Percentiles rank a stretch among this genome's conserved stretches.
phyloP scores from a whole-genome alignment of 2,888 invertebrate genomes.

The Bimastos eiseni region DNA sequence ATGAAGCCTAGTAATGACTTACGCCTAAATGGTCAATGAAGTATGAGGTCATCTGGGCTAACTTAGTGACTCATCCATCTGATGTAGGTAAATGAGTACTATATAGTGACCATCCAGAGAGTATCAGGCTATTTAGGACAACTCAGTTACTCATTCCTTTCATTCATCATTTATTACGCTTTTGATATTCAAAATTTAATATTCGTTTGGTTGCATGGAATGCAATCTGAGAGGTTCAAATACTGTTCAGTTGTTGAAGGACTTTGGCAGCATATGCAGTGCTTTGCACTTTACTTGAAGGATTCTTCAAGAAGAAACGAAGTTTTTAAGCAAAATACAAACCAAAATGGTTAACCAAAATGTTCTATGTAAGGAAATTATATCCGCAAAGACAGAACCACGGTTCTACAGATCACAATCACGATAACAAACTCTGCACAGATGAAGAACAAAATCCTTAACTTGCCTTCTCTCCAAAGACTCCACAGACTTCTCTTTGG shows the following conservation, averaged over 20 bases:
- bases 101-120: no score
- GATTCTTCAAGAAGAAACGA: background rate
- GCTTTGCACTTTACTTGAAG: background rate
- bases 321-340: background rate
- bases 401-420: background rate
- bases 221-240: background rate
- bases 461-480: conserved; percentile 56
- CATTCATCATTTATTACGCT: no score
- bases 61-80: no score
- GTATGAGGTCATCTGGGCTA: background rate
- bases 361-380: background rate
- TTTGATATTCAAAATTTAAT: no score
- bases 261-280: background rate
- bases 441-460: background rate
- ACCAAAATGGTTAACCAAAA: background rate
- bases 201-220: no score
- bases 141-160: no score
- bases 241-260: background rate
- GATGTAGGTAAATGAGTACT: no score
- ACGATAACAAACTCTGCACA: background rate
- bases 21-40: background rate
- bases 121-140: no score
- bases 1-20: background rate
- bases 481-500: conserved; percentile 54
- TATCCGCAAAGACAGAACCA: background rate